phyloP scores from a whole-genome alignment of 2,113 vertebrate genomes.

The Indicator indicator region DNA sequence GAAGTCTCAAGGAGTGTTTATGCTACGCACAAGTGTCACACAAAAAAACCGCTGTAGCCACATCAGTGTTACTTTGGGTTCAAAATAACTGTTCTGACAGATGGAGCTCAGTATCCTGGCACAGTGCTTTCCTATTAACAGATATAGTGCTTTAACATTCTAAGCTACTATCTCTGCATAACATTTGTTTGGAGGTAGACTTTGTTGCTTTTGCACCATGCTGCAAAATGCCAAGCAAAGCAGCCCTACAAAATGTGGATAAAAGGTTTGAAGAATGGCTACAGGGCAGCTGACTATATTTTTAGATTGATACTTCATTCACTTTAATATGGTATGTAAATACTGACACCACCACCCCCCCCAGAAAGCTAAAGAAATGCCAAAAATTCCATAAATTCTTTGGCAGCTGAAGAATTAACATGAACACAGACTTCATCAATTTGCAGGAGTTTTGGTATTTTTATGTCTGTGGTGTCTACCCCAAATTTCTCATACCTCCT shows the following conservation, averaged over 20 bases:
- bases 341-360: neutral
- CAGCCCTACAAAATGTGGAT: neutral
- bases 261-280: neutral
- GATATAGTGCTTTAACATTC: neutral
- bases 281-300: neutral
- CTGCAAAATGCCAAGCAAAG: neutral
- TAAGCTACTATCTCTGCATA: neutral
- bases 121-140: neutral
- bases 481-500: neutral
- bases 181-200: neutral
- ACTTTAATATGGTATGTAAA: conserved; percentile 46
- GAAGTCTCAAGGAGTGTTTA: neutral
- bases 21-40: neutral
- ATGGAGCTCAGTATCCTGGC: neutral
- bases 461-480: neutral
- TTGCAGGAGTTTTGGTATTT: neutral
- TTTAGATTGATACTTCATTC: conserved; percentile 10
- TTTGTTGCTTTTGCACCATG: neutral
- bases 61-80: neutral
- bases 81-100: neutral
- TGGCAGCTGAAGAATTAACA: conserved; percentile 31
- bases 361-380: conserved; percentile 36
- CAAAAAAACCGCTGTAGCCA: neutral
- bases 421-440: neutral
- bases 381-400: conserved; percentile 58